phyloP scores from a whole-genome alignment of 2,797 vertebrate genomes.

The Gobio occitaniae region DNA sequence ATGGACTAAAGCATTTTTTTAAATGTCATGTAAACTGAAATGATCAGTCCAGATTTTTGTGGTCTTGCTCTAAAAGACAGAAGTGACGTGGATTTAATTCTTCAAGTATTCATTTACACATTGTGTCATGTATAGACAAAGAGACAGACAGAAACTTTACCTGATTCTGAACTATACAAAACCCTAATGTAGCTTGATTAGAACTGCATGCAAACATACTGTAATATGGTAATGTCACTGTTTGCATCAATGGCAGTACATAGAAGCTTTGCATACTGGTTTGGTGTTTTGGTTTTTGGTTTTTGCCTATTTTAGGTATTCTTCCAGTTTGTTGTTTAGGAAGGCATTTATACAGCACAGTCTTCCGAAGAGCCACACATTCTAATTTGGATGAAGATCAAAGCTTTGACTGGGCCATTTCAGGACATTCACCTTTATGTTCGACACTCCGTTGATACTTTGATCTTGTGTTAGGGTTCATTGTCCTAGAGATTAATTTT shows the following conservation, averaged over 20 bases:
- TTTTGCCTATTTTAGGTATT: background rate
- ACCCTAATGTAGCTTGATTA: background rate
- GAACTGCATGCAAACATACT: background rate
- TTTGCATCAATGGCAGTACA: background rate
- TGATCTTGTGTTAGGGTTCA: background rate
- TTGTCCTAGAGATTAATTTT: background rate
- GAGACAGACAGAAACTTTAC: background rate
- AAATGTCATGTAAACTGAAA: background rate
- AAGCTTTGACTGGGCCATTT: background rate
- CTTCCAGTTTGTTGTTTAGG: background rate
- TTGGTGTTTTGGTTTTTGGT: background rate
- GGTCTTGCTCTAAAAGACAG: background rate
- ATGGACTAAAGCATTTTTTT: background rate
- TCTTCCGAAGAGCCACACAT: background rate
- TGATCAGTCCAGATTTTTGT: background rate
- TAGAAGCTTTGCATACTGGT: background rate
- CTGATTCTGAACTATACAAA: background rate
- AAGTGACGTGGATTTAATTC: background rate
- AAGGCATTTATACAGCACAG: background rate
- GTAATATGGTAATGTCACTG: background rate
- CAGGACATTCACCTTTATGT: background rate
- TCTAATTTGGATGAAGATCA: background rate
- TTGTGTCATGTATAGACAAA: background rate
- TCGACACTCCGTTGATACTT: background rate
- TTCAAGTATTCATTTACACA: background rate